These are phyloP conservation scores for Tetragonula clypearis DNA, from an alignment of 1,140 invertebrate genomes.

Conservation along the genomic window DNA sequence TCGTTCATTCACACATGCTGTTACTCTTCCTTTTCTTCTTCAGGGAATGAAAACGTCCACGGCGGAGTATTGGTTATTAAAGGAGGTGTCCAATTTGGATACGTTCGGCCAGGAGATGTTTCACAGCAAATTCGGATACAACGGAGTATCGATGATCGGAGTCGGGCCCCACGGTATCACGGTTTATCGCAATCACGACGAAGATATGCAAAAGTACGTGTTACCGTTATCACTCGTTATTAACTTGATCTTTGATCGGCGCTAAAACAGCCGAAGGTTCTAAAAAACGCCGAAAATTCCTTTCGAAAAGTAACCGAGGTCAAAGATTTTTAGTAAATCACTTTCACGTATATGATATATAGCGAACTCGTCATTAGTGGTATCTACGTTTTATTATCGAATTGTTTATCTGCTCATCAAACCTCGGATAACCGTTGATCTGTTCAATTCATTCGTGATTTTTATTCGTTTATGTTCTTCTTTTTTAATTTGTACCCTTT, in stretches of 20 bases:
- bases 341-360: too few species aligned
- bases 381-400: too few species aligned
- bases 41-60: constrained; percentile 83
- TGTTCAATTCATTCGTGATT: too few species aligned
- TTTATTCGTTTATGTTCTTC: too few species aligned
- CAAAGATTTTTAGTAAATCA: too few species aligned
- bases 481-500: too few species aligned
- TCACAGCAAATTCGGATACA: constrained; percentile 84
- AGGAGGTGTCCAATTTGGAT: constrained; percentile 89
- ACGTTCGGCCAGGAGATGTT: constrained; percentile 93
- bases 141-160: constrained; percentile 82
- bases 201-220: constrained; percentile 85
- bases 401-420: too few species aligned
- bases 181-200: constrained; percentile 85
- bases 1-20: rapidly evolving
- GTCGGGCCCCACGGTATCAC: constrained; percentile 92
- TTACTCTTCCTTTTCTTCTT: constrained; percentile 4
- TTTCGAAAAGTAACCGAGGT: background rate
- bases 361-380: too few species aligned
- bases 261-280: background rate
- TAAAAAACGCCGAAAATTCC: background rate
- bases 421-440: too few species aligned
- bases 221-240: background rate
- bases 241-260: background rate
- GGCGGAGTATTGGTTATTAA: constrained; percentile 91